These are phyloP conservation scores for Rhinolophus ferrumequinum DNA, from an alignment of 2,113 vertebrate genomes.

Conservation along the genomic window DNA sequence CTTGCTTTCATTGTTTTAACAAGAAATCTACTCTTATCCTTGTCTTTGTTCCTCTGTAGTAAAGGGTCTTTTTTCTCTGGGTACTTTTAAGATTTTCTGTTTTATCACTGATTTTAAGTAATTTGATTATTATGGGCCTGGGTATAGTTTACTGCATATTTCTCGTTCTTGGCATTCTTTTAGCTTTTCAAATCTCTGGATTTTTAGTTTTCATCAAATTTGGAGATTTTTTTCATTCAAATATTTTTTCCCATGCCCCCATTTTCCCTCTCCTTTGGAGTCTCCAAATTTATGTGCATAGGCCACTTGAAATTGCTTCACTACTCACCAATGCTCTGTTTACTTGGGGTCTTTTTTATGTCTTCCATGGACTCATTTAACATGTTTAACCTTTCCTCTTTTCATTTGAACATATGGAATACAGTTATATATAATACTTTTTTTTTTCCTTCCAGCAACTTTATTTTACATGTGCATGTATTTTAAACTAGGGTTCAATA, in stretches of 20 bases:
- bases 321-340: neutral
- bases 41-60: neutral
- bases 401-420: neutral
- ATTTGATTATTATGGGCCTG: neutral
- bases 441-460: neutral
- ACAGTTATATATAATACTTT: neutral
- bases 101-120: constrained; percentile 3
- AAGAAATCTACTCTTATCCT: neutral
- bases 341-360: neutral
- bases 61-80: neutral
- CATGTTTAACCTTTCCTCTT: neutral
- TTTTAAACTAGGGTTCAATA: neutral
- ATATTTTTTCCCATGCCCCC: neutral
- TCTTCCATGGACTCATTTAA: neutral
- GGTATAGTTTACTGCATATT: neutral
- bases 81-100: neutral
- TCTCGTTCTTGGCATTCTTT: neutral
- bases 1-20: neutral
- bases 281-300: neutral
- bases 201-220: neutral
- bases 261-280: neutral
- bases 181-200: neutral
- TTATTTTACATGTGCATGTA: neutral
- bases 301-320: neutral
- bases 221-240: neutral